Evolutionary conservation across 2,797 vertebrate species (phyloP), one percentile per base, ranked within the genome.

Genomic region (Spinus olivaceus): DNA sequence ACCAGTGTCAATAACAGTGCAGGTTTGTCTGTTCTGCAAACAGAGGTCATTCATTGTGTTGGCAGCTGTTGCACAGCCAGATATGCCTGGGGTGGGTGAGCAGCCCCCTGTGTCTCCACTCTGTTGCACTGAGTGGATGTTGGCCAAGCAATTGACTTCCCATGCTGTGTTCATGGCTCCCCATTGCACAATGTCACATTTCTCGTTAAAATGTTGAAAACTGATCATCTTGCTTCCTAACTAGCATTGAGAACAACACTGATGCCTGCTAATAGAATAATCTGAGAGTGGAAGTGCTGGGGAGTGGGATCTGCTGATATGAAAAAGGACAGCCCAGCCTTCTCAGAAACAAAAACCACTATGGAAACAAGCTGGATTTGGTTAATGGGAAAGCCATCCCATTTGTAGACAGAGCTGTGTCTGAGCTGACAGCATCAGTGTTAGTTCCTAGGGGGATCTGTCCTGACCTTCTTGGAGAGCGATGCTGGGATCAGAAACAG

Each of bases 141-240:
- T 53, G 35, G 54, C 64, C 86, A 70, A 89, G 63, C 59, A n/a
- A 9, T 59, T 66, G 33, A 28, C 20, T 74, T 63, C 19, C 83
- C 4, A 3, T 37, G 90, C 84, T 96, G 85, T 24, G 67, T 60
- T 96, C 80, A 39, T 76, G 53, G 93, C 87, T 94, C 91, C 86
- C 84, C 74, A 21, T 53, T 86, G 84, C 81, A 96, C 90, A 82
- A 23, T 70, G 92, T 85, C 91, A 80, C 89, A 88, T 91, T 80
- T 94, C 86, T 88, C 70, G 2, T 96, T 96, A 97, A 97, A 97
- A 96, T 97, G 96, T 96, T 95, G 95, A 96, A 97, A 95, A 96
- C 93, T 65, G 39, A 54, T 65, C 76, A 60, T 90, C 79, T 83
- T 51, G 84, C 87, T 95, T 92, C 57, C 85, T 61, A 60, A 67